A percentile compares a stretch with the other conserved stretches of the same genome.
Evolutionary conservation across 37 sponge, comb jelly and placozoan genomes (phyloP).

Genomic region (Amphimedon queenslandica): DNA sequence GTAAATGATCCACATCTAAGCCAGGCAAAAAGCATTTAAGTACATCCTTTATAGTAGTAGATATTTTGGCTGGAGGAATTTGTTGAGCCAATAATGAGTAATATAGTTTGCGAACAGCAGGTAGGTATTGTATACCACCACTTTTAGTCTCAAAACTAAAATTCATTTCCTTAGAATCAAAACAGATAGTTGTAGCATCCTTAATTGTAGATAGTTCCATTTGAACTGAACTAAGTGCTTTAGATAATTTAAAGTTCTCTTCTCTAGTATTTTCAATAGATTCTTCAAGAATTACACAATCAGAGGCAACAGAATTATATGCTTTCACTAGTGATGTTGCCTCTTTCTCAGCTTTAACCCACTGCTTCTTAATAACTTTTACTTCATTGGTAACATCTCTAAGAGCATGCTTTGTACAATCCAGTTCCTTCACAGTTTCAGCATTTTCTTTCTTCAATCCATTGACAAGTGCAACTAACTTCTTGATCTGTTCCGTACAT

Average conservation of each 20-base stretch:
- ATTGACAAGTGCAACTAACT: neutral
- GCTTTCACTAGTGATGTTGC: neutral
- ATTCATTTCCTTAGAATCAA: too few relatives aligned
- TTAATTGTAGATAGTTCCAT: too few relatives aligned
- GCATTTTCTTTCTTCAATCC: neutral
- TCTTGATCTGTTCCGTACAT: neutral
- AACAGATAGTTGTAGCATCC: too few relatives aligned
- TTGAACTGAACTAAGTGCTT: neutral
- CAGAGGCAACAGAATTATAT: neutral
- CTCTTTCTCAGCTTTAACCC: neutral
- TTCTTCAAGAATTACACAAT: neutral
- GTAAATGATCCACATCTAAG: neutral
- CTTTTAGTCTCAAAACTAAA: neutral
- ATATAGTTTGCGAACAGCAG: constrained; percentile 18
- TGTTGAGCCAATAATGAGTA: constrained; percentile 13
- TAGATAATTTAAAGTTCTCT: neutral
- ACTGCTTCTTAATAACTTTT: neutral
- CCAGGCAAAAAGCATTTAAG: constrained; percentile 14
- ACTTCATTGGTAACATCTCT: neutral
- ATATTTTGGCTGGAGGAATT: constrained; percentile 9
- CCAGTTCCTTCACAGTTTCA: neutral
- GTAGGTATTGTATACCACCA: neutral
- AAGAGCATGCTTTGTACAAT: neutral
- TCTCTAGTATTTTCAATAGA: neutral
- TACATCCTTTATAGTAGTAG: neutral